Evolutionary conservation across 1,140 invertebrate species (phyloP).

Genomic region (Myzus persicae): DNA sequence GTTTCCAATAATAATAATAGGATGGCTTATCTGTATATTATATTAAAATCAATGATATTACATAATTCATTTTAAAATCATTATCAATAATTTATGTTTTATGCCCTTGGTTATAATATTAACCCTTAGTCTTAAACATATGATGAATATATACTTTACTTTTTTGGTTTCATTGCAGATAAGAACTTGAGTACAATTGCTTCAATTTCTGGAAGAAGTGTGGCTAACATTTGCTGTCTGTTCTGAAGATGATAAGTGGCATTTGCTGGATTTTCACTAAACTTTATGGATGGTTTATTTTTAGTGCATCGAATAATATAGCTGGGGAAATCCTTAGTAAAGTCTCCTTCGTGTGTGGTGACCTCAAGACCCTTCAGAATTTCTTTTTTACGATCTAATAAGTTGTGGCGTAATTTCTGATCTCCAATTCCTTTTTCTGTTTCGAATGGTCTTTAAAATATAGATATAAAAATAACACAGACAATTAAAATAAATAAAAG

Average conservation of each 20-base stretch:
- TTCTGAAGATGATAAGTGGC: conserved; percentile 58
- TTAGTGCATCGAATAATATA: conserved; percentile 58
- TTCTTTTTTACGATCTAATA: conserved; percentile 44
- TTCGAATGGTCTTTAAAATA: neutral
- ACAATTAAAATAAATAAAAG: neutral
- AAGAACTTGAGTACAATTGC: conserved; percentile 59
- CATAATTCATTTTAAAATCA: neutral
- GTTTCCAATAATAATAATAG: too few species aligned
- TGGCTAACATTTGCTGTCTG: conserved; percentile 59
- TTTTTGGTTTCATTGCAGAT: conserved; percentile 59
- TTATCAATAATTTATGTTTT: neutral
- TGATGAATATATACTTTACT: conserved; percentile 49
- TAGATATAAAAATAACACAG: neutral
- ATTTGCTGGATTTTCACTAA: conserved; percentile 59
- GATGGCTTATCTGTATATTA: too few species aligned
- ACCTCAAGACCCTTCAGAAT: conserved; percentile 27
- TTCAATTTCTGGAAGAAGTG: conserved; percentile 60
- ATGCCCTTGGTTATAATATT: neutral
- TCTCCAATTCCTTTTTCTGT: neutral
- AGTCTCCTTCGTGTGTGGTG: neutral
- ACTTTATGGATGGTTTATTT: conserved; percentile 59
- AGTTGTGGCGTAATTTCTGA: conserved; percentile 3
- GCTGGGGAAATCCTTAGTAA: conserved; percentile 59
- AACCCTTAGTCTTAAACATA: neutral
- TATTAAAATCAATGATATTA: too few species aligned